A percentile compares a stretch with the other conserved stretches of the same genome.
These are phyloP conservation scores for Takifugu flavidus DNA, from an alignment of 2,113 vertebrate genomes.

Conservation along the genomic window DNA sequence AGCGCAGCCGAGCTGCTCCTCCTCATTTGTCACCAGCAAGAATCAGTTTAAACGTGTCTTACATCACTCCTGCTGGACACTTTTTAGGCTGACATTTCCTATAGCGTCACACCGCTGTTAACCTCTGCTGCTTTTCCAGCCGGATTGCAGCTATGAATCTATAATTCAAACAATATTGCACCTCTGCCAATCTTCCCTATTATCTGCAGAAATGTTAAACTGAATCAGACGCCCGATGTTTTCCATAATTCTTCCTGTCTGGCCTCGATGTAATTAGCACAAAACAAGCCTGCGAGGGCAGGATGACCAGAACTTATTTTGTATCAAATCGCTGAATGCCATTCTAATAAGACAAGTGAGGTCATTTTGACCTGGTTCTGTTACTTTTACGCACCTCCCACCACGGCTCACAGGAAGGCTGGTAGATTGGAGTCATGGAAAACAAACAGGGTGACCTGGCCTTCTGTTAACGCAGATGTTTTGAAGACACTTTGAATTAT, in stretches of 20 bases:
- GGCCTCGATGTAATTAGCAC: constrained; percentile 19
- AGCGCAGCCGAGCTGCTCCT: constrained; percentile 4
- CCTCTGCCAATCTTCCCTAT: not conserved
- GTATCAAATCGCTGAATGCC: not conserved
- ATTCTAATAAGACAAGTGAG: no score
- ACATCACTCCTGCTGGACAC: not conserved
- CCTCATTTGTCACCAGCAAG: constrained; percentile 10
- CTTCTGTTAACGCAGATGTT: no score
- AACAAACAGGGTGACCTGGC: no score
- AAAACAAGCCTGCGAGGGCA: constrained; percentile 22
- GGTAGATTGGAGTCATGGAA: no score
- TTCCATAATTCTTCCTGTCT: constrained; percentile 12
- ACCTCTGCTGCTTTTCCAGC: not conserved
- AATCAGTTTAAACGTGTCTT: not conserved
- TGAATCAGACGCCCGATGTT: constrained; percentile 11
- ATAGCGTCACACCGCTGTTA: not conserved
- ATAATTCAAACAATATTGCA: not conserved
- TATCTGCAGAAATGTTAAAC: constrained; percentile 6
- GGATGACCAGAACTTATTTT: constrained; percentile 35
- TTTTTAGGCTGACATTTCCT: not conserved
- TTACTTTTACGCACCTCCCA: no score
- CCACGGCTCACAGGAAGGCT: no score
- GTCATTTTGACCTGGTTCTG: no score
- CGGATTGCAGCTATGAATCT: not conserved
- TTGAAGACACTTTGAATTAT: no score